Conservation (phyloP, 1,140 invertebrate genomes). For the Pteromalus puparum region DNA sequence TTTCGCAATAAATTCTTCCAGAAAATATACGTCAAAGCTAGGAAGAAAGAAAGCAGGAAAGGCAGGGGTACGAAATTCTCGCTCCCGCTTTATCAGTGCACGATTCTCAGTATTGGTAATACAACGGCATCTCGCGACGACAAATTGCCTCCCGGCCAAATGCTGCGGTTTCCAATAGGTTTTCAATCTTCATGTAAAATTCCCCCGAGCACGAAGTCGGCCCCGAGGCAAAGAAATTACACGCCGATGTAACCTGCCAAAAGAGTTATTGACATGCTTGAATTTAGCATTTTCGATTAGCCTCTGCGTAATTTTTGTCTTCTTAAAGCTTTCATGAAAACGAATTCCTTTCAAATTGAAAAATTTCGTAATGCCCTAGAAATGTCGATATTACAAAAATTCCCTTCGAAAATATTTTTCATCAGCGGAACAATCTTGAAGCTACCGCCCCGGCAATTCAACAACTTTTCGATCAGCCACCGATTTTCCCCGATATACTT, state of each 20-base stretch:
- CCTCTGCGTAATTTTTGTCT: no score
- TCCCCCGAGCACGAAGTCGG: not conserved
- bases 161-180: conserved; percentile 25
- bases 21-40: not conserved
- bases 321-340: no score
- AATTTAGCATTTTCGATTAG: no score
- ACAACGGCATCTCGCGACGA: conserved; percentile 20
- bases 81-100: not conserved
- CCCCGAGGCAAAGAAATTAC: not conserved
- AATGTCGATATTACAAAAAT: not conserved
- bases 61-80: conserved; percentile 6
- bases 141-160: conserved; percentile 45
- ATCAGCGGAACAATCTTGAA: not conserved
- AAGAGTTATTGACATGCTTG: not conserved
- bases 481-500: not conserved
- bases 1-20: not conserved
- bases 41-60: not conserved
- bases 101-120: conserved; percentile 5
- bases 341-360: no score
- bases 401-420: not conserved
- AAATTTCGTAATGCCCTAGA: no score
- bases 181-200: conserved; percentile 50
- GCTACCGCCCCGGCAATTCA: not conserved
- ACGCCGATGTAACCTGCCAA: no score
- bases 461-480: not conserved